A percentile compares a stretch with the other conserved stretches of the same genome.
phyloP scores from a whole-genome alignment of 2,888 invertebrate species.

The Baronia brevicornis region DNA sequence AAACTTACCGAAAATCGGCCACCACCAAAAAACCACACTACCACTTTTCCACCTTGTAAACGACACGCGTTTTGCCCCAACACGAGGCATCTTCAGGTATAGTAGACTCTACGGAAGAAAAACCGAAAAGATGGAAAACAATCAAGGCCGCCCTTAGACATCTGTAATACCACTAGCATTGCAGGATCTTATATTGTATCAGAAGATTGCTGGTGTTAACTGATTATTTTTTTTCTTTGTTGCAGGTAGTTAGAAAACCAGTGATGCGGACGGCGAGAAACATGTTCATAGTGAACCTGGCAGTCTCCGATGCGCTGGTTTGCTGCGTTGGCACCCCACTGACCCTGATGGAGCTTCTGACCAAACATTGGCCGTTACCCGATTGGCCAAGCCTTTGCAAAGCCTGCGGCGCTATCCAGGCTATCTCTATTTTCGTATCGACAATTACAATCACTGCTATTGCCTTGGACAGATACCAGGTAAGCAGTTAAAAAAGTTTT shows the following conservation, averaged over 20 bases:
- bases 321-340: constrained; percentile 94
- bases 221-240: no score
- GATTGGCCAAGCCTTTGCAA: constrained; percentile 87
- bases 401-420: constrained; percentile 89
- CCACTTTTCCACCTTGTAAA: no score
- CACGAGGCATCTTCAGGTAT: no score
- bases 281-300: constrained; percentile 94
- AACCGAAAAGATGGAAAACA: no score
- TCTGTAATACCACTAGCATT: no score
- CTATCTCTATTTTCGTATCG: constrained; percentile 93
- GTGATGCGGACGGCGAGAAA: constrained; percentile 94
- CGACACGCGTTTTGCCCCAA: no score
- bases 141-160: no score
- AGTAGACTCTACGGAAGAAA: no score
- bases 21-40: no score
- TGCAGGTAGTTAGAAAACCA: constrained; percentile 86
- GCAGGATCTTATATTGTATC: no score
- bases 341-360: constrained; percentile 89
- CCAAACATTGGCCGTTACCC: constrained; percentile 91
- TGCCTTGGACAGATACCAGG: constrained; percentile 88
- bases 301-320: constrained; percentile 87
- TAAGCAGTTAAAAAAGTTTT: no score
- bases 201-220: neutral
- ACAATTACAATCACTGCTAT: constrained; percentile 96
- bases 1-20: no score